These are phyloP conservation scores for Siderastrea siderea DNA, from an alignment of 92 coral and sea anemone species.

Conservation along the genomic window DNA sequence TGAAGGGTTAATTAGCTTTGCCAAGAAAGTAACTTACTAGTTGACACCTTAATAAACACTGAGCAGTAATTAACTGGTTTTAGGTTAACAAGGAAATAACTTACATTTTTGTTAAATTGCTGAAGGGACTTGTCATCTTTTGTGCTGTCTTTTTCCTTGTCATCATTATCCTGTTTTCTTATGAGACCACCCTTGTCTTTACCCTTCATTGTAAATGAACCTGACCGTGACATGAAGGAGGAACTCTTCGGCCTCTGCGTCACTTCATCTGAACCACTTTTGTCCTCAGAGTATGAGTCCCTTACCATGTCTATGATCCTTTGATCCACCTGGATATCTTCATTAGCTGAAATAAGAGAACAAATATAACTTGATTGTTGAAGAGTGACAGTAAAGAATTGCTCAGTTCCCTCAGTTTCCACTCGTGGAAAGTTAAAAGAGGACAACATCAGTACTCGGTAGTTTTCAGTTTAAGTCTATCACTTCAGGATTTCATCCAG, in stretches of 20 bases:
- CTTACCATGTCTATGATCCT: conserved; percentile 86
- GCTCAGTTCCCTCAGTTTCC: no score
- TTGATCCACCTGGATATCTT: conserved; percentile 84
- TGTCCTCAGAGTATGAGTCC: conserved; percentile 73
- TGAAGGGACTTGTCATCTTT: conserved; percentile 28
- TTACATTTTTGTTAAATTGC: conserved; percentile 79
- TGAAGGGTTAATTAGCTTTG: no score
- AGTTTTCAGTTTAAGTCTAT: no score
- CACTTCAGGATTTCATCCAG: no score
- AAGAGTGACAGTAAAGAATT: background rate
- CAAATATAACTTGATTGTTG: background rate
- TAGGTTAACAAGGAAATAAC: conserved; percentile 20
- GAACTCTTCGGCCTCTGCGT: conserved; percentile 79
- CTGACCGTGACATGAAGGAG: conserved; percentile 71
- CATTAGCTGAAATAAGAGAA: conserved; percentile 76
- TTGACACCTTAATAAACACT: background rate
- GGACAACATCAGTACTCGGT: no score
- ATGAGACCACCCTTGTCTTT: conserved; percentile 44
- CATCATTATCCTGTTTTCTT: conserved; percentile 71
- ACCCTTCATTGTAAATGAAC: conserved; percentile 70
- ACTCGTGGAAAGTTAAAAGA: no score
- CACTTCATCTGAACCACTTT: conserved; percentile 62
- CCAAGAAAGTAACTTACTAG: no score
- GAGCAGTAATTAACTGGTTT: background rate
- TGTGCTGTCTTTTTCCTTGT: conserved; percentile 56